phyloP scores from a whole-genome alignment of 2,797 vertebrate genomes.

The Semaprochilodus insignis region DNA sequence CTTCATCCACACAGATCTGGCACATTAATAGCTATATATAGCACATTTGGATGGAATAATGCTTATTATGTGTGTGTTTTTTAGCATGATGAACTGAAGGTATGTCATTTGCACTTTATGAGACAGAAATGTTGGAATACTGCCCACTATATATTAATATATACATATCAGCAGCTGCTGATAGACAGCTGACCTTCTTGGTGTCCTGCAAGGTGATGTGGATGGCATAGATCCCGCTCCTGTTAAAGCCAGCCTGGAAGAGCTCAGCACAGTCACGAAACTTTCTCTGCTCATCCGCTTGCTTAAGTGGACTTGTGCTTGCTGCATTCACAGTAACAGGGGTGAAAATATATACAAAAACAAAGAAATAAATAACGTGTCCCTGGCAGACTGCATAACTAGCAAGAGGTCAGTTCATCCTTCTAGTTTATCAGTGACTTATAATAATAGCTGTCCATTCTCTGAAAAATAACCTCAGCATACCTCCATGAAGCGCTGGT shows the following conservation, averaged over 20 bases:
- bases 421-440: slow-evolving; percentile 1
- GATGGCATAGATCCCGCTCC: slow-evolving; percentile 85
- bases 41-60: neutral
- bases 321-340: slow-evolving; percentile 65
- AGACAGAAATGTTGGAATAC: neutral
- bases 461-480: neutral
- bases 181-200: slow-evolving; percentile 79
- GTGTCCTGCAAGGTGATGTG: slow-evolving; percentile 82
- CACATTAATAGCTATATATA: neutral
- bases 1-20: no score
- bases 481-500: neutral
- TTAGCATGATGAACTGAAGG: neutral
- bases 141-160: neutral
- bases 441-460: neutral
- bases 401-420: neutral
- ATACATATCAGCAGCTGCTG: neutral
- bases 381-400: neutral
- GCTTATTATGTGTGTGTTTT: neutral
- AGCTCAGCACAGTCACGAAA: slow-evolving; percentile 86
- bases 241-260: slow-evolving; percentile 85
- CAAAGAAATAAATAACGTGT: neutral
- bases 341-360: neutral
- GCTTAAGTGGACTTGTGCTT: slow-evolving; percentile 79
- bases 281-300: slow-evolving; percentile 79
- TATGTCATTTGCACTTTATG: neutral